Evolutionary conservation across 2,113 vertebrate species (phyloP).

Genomic region (Marcusenius ussheri): DNA sequence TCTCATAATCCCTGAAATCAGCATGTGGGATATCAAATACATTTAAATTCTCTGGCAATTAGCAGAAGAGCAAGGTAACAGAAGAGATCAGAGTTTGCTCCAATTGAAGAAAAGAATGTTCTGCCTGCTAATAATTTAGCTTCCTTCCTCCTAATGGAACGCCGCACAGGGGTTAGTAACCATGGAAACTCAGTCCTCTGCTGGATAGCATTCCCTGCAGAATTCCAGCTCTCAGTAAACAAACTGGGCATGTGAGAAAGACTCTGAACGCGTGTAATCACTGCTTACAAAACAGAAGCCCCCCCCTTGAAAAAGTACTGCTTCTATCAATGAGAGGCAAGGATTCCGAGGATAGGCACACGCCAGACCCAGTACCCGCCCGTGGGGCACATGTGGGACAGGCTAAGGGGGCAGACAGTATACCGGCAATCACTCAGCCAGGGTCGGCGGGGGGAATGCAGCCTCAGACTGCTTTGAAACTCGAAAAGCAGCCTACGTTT

Average conservation of each 20-base stretch:
- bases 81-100: conserved; percentile 34
- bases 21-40: not conserved
- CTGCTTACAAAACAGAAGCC: conserved; percentile 15
- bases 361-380: not conserved
- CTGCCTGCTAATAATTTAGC: conserved; percentile 47
- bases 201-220: conserved; percentile 54
- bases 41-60: not conserved
- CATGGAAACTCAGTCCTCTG: conserved; percentile 60
- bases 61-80: conserved; percentile 1
- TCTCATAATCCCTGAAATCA: not conserved
- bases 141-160: conserved; percentile 51
- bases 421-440: not conserved
- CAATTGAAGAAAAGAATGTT: conserved; percentile 36
- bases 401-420: not conserved
- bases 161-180: conserved; percentile 62
- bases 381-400: not conserved
- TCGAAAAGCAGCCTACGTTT: not conserved
- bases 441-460: not conserved
- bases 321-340: not conserved
- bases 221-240: conserved; percentile 67
- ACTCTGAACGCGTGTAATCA: conserved; percentile 27
- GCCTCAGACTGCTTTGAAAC: not conserved
- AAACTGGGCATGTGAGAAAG: conserved; percentile 59
- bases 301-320: not conserved
- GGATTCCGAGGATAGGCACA: not conserved